A percentile compares a stretch with the other conserved stretches of the same genome.
phyloP scores from a whole-genome alignment of 2,113 vertebrate species.

The Odocoileus hemionus region DNA sequence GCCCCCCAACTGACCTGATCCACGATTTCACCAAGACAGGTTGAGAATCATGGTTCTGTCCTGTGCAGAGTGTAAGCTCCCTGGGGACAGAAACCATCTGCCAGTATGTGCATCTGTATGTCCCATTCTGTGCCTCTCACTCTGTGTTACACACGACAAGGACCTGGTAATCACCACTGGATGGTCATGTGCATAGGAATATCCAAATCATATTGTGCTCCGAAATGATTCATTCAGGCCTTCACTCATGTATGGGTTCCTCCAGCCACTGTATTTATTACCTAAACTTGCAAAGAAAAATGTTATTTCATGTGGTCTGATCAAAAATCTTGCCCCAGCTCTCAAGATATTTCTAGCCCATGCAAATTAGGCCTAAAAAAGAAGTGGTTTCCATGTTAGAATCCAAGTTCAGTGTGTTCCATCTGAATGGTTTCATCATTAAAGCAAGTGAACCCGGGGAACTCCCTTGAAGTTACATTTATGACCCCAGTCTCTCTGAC shows the following conservation, averaged over 20 bases:
- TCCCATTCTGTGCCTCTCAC: neutral
- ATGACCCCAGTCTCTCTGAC: neutral
- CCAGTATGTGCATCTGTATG: neutral
- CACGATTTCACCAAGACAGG: neutral
- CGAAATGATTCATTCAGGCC: neutral
- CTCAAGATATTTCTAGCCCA: conserved; percentile 11
- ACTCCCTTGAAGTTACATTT: neutral
- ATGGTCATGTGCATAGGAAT: neutral
- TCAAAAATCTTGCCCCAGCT: neutral
- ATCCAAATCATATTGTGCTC: neutral
- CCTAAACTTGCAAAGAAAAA: neutral
- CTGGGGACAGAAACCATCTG: neutral
- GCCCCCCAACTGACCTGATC: neutral
- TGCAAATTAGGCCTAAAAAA: conserved; percentile 13
- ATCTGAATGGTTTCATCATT: neutral
- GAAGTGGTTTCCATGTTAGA: neutral
- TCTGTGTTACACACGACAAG: neutral
- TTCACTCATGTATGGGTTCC: neutral
- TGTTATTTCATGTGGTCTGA: neutral
- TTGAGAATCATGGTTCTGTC: neutral
- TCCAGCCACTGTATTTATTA: neutral
- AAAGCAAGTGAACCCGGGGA: neutral
- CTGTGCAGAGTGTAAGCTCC: neutral
- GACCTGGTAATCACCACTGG: neutral
- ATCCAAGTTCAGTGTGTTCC: neutral